Conservation (phyloP, 2,888 invertebrate genomes). For the Lithophane leautieri region DNA sequence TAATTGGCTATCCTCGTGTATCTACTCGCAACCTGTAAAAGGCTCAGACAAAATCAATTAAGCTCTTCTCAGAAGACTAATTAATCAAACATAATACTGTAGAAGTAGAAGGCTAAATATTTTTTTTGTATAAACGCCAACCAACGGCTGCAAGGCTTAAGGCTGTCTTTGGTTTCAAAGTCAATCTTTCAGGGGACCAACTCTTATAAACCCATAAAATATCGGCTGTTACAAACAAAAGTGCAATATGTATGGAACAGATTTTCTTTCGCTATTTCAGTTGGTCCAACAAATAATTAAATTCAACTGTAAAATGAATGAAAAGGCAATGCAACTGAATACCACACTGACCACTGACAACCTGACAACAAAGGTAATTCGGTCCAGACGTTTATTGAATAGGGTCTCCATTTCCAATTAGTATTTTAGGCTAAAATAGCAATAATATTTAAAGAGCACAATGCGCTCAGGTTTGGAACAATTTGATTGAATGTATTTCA, state of each 20-base stretch:
- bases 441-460: neutral
- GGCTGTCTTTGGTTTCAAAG: neutral
- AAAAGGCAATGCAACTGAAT: neutral
- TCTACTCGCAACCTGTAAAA: neutral
- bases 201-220: neutral
- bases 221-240: neutral
- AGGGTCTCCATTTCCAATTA: neutral
- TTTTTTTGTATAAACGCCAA: too few species aligned
- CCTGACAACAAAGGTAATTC: neutral
- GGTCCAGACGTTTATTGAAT: neutral
- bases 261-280: too few species aligned
- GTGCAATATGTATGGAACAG: neutral
- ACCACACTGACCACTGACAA: neutral
- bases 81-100: neutral
- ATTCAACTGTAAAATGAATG: neutral
- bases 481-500: neutral
- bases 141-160: neutral
- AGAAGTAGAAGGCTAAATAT: neutral
- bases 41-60: neutral
- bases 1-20: neutral
- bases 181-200: too few species aligned
- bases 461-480: neutral
- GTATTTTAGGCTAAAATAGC: neutral
- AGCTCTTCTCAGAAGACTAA: neutral
- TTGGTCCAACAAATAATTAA: neutral